Evolutionary conservation across 2,797 vertebrate genomes (phyloP).

Genomic region (Choloepus didactylus): DNA sequence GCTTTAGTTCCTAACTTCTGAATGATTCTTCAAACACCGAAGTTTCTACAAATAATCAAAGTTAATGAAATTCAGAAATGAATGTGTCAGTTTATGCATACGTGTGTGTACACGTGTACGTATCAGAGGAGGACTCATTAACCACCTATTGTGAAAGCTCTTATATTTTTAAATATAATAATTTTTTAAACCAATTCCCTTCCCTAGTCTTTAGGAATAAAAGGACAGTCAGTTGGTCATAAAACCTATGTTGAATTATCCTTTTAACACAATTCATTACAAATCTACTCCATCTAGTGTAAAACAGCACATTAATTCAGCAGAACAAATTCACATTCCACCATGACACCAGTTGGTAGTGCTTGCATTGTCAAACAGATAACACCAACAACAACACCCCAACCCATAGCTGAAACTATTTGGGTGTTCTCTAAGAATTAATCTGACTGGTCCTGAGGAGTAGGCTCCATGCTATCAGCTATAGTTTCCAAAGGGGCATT

Average conservation of each 20-base stretch:
- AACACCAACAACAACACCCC: neutral
- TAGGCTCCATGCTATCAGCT: slow-evolving; percentile 49
- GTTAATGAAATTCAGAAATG: slow-evolving; percentile 1
- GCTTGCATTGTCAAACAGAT: slow-evolving; percentile 47
- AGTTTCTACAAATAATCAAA: slow-evolving; percentile 57
- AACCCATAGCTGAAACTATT: neutral
- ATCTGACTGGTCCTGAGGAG: slow-evolving; percentile 62
- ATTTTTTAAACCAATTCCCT: neutral
- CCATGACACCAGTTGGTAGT: neutral
- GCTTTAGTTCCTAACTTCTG: slow-evolving; percentile 15
- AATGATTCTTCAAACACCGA: slow-evolving; percentile 33
- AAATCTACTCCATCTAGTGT: slow-evolving; percentile 66
- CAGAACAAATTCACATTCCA: slow-evolving; percentile 61
- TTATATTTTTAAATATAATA: slow-evolving; percentile 29
- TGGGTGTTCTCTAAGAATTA: slow-evolving; percentile 72
- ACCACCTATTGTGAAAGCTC: neutral
- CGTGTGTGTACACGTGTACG: neutral
- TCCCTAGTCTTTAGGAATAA: slow-evolving; percentile 49
- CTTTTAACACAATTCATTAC: slow-evolving; percentile 69
- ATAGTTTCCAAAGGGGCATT: slow-evolving; percentile 65
- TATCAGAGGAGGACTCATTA: neutral
- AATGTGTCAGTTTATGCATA: neutral
- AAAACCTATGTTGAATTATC: slow-evolving; percentile 65
- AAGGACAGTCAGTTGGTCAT: slow-evolving; percentile 62
- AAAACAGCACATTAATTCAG: slow-evolving; percentile 61